A percentile compares a stretch with the other conserved stretches of the same genome.
phyloP scores from a whole-genome alignment of 2,888 invertebrate species.

The Zygaena filipendulae region DNA sequence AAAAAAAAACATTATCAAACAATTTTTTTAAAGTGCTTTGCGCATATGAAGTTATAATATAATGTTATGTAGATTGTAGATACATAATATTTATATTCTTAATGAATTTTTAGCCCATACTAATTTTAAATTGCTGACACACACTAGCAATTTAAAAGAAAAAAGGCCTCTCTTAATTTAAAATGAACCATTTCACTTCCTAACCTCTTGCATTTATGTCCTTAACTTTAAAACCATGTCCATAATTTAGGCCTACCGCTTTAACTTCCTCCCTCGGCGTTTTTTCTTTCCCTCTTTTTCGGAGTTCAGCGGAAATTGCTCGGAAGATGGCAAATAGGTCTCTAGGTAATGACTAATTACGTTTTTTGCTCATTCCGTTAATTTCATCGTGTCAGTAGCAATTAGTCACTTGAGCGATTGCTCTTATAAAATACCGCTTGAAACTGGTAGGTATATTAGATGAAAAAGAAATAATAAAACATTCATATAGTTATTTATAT shows the following conservation, averaged over 20 bases:
- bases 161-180: neutral
- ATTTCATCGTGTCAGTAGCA: constrained; percentile 24
- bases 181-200: constrained; percentile 1
- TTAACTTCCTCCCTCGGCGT: constrained; percentile 46
- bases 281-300: constrained; percentile 35
- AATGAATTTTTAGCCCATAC: neutral
- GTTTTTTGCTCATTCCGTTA: constrained; percentile 27
- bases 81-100: constrained; percentile 7
- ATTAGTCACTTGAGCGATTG: constrained; percentile 21
- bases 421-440: constrained; percentile 13
- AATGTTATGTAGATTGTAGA: too few species aligned
- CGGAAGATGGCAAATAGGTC: constrained; percentile 49
- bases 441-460: too few species aligned
- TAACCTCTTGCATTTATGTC: neutral
- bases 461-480: too few species aligned
- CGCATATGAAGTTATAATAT: too few species aligned
- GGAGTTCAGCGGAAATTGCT: constrained; percentile 47
- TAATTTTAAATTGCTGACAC: neutral
- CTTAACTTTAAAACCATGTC: constrained; percentile 27
- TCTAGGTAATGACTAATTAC: constrained; percentile 45
- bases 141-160: neutral
- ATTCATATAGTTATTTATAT: too few species aligned
- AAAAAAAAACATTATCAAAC: too few species aligned
- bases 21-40: too few species aligned
- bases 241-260: constrained; percentile 37